Percentiles rank a stretch among this genome's conserved stretches.
These are phyloP conservation scores for Lycocorax pyrrhopterus DNA, from an alignment of 2,113 vertebrate genomes.

Conservation along the genomic window DNA sequence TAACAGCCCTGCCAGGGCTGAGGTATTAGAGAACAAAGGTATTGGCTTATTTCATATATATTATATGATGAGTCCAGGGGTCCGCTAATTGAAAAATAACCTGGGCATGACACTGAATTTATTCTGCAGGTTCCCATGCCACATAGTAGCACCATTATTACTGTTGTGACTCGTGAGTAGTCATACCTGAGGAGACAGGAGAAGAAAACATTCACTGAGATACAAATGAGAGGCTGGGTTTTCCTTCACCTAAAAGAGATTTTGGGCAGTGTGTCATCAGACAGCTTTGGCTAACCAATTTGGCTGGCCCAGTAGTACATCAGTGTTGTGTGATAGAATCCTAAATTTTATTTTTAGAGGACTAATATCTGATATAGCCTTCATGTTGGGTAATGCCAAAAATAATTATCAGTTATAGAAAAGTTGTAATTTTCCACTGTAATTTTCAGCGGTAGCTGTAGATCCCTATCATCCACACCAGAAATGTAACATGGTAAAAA, in stretches of 20 bases:
- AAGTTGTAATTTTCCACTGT: not conserved
- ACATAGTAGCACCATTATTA: not conserved
- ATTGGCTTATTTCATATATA: not conserved
- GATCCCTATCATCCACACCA: not conserved
- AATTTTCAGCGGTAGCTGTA: not conserved
- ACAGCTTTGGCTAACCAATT: not conserved
- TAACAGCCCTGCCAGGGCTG: not conserved
- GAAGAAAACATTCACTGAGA: not conserved
- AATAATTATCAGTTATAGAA: not conserved
- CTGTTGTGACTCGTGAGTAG: accelerated
- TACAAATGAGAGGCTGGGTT: not conserved
- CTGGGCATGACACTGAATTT: not conserved
- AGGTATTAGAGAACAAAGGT: not conserved
- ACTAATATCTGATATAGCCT: not conserved
- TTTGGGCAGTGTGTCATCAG: not conserved
- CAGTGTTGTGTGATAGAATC: not conserved
- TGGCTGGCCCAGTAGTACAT: not conserved
- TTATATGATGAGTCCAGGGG: not conserved
- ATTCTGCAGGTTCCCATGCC: not conserved
- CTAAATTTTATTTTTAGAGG: not conserved
- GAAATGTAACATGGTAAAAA: not conserved
- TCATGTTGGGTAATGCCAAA: not conserved
- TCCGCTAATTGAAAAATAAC: not conserved
- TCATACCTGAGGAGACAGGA: not conserved
- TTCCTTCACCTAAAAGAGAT: not conserved